phyloP scores from a whole-genome alignment of 64 coral and sea anemone species.

The Montipora foliosa region DNA sequence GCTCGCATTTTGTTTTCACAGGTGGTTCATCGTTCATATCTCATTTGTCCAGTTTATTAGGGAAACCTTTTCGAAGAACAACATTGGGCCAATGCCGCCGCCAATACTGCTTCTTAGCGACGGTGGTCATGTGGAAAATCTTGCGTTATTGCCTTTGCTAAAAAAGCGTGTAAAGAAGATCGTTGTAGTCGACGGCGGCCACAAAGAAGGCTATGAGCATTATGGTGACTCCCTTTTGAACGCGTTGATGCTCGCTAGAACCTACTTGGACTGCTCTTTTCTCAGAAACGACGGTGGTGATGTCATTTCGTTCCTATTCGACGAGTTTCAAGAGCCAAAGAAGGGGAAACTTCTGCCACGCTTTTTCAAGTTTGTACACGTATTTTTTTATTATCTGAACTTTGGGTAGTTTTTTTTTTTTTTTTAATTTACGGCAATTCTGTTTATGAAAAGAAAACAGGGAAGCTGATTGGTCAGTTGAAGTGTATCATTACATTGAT shows the following conservation, averaged over 20 bases:
- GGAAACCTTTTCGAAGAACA: no score
- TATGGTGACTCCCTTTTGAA: neutral
- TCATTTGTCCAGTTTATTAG: neutral
- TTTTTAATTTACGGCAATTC: no score
- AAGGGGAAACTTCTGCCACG: slow-evolving; percentile 10
- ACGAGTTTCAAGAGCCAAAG: slow-evolving; percentile 17
- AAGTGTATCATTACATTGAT: no score
- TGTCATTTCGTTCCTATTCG: neutral
- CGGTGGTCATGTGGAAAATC: slow-evolving; percentile 16
- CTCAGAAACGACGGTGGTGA: neutral
- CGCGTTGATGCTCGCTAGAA: slow-evolving; percentile 27
- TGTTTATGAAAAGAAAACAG: no score
- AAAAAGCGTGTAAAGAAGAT: neutral
- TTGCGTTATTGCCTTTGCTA: slow-evolving; percentile 22
- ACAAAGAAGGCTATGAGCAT: neutral
- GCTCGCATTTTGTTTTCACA: neutral
- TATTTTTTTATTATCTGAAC: neutral
- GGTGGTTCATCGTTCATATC: slow-evolving; percentile 79
- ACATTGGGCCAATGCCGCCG: slow-evolving; percentile 17
- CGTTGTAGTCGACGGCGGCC: slow-evolving; percentile 13
- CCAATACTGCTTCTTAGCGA: slow-evolving; percentile 72
- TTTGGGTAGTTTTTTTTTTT: neutral
- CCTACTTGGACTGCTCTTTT: slow-evolving; percentile 16
- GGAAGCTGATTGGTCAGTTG: no score
- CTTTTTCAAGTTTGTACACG: slow-evolving; percentile 20